Evolutionary conservation across 2,888 invertebrate genomes (phyloP), one percentile per base, ranked within the genome.

Genomic region (Epistrophe grossulariae): DNA sequence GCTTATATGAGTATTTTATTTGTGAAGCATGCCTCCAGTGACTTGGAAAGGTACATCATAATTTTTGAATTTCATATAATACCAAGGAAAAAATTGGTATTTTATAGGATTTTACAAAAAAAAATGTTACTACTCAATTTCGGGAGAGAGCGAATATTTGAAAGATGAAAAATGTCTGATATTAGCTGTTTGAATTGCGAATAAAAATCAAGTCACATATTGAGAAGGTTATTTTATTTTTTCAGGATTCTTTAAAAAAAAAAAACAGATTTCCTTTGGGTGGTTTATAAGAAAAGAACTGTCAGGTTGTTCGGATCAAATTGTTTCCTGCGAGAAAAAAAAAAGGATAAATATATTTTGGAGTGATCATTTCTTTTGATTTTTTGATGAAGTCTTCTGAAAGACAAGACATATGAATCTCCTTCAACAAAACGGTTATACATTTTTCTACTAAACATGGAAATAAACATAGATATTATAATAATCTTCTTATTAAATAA

Each of bases 1-100:
- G 35, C 19, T 68, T 74, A 85, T 81, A 81, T 78, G 62, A 74
- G 55, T 50, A 19, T 19, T 50, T 50, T 50, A 50, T 50, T 60
- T 73, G 60, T 19, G 70, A 52, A 60, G 59, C 43, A 31, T 79
- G 64, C 17, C 50, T 50, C 35, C 50, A 40, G 70, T 55, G 70
- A 70, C 70, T 40, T 70, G 28, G 35, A 68, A 50, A 50, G 35
- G 50, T 50, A 68, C 35, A 68, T 68, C 68, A 38, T 68, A 50
- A n/a, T 35, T 38, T 68, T 68, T 38, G 28, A 15, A 55, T 15
- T 55, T 55, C 31, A 28, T 55, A 15, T 3, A 7, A 7, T 13
- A 52, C 13, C 7, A 8, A 15, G 55, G 13, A 24, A 52, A 3
- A 10, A 50, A 38, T 10, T 10, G 50, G 28, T 31, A 55, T 55